These are phyloP conservation scores for Liposcelis brunnea DNA, from an alignment of 2,888 invertebrate species.

Conservation along the genomic window DNA sequence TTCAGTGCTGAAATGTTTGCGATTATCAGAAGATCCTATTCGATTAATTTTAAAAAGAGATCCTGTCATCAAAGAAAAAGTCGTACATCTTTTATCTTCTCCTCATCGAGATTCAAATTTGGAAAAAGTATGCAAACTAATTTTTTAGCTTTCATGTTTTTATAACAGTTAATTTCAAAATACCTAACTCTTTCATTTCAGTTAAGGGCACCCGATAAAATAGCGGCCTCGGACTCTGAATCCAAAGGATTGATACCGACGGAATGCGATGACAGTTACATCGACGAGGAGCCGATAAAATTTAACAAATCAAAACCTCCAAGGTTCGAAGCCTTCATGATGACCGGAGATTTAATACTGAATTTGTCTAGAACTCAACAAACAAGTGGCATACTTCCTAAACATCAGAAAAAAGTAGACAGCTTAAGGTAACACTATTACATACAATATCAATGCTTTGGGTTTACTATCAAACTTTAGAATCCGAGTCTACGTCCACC, in stretches of 20 bases:
- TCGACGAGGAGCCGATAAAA: not conserved
- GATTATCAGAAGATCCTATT: constrained; percentile 78
- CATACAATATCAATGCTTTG: no score
- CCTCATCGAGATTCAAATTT: constrained; percentile 15
- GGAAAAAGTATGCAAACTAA: not conserved
- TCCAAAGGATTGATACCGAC: no score
- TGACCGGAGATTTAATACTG: constrained; percentile 92
- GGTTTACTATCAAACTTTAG: constrained; percentile 17
- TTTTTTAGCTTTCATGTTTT: not conserved
- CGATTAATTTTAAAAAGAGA: constrained; percentile 82
- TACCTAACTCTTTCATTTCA: no score
- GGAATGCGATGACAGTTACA: no score
- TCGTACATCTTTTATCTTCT: constrained; percentile 11
- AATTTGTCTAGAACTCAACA: constrained; percentile 74
- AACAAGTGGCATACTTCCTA: constrained; percentile 39
- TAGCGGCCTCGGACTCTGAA: no score
- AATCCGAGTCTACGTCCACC: no score
- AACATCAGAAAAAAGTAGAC: constrained; percentile 38
- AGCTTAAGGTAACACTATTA: constrained; percentile 18
- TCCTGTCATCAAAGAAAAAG: constrained; percentile 61
- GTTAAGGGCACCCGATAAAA: no score
- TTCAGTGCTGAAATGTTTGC: constrained; percentile 84
- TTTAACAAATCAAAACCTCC: constrained; percentile 19
- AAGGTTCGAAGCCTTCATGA: constrained; percentile 88
- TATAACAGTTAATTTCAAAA: no score